These are phyloP conservation scores for Caenorhabditis doughertyi DNA, from an alignment of 2,888 invertebrate species.

Conservation along the genomic window DNA sequence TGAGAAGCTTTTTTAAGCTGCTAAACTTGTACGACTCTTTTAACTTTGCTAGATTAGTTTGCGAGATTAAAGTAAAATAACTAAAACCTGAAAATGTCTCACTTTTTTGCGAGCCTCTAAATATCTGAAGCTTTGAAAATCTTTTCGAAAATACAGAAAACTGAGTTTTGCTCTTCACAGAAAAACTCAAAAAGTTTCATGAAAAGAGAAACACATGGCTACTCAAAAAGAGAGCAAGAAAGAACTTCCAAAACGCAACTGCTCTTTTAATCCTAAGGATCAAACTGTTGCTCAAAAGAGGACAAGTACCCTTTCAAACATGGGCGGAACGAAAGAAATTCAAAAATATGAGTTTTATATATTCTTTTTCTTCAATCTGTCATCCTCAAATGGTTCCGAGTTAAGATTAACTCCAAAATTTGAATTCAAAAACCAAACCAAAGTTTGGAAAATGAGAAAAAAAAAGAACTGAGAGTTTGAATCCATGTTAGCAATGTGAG, in stretches of 20 bases:
- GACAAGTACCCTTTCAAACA: conserved; percentile 13
- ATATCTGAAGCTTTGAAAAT: too few species aligned
- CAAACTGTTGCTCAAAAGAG: conserved; percentile 29
- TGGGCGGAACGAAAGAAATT: background rate
- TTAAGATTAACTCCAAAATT: background rate
- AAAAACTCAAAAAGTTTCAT: background rate
- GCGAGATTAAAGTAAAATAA: too few species aligned
- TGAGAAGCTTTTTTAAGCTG: too few species aligned
- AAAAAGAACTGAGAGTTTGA: conserved; percentile 31
- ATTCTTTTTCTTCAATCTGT: conserved; percentile 19
- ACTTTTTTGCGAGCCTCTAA: too few species aligned
- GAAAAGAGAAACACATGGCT: conserved; percentile 22
- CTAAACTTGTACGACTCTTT: too few species aligned
- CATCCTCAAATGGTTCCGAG: background rate
- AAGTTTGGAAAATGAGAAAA: conserved; percentile 26
- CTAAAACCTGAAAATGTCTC: too few species aligned
- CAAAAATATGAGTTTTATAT: background rate
- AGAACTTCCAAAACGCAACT: conserved; percentile 35
- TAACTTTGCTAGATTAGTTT: too few species aligned
- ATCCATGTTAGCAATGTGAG: conserved; percentile 62
- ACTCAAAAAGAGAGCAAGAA: conserved; percentile 2
- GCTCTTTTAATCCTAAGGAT: conserved; percentile 48
- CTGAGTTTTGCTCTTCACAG: background rate
- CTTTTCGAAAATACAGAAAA: background rate
- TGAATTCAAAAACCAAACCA: conserved; percentile 5